Evolutionary conservation across 1,140 invertebrate genomes (phyloP), one percentile per base, ranked within the genome.

Genomic region (Pinna nobilis): DNA sequence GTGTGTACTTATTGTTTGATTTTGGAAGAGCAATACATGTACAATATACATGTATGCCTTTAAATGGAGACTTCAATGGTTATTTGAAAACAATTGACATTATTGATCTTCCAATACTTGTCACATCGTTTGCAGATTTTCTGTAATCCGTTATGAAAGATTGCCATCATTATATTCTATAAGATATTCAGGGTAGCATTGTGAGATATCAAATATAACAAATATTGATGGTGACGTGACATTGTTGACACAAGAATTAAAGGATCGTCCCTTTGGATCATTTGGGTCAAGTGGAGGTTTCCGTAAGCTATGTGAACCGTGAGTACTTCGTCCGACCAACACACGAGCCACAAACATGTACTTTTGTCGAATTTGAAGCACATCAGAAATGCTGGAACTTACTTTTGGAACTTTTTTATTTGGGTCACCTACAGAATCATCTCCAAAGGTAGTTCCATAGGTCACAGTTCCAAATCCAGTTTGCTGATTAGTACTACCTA

Each of bases 131-230:
- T n/a, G n/a, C n/a, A n/a, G n/a, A n/a, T n/a, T n/a, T n/a, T n/a
- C n/a, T n/a, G n/a, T n/a, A n/a, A n/a, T n/a, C n/a, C n/a, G n/a
- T n/a, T n/a, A n/a, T n/a, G n/a, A n/a, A n/a, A n/a, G n/a, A n/a
- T n/a, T n/a, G n/a, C n/a, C n/a, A n/a, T n/a, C 39, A 11, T 53
- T 28, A 63, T 84, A 84, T 51, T 84, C 79, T 28, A 86, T 73
- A 1, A 86, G 35, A 49, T 84, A 86, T 69, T 84, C 81, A 0
- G 84, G 84, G 37, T 86, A 86, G 5, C 78, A 78, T 50, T 86
- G 84, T 18, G 74, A 47, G 60, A 57, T 75, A 50, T 86, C 84
- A 80, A 84, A 84, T 47, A 84, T 80, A 5, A 86, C 84, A 76
- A 78, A 84, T 25, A 86, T 80, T 18, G 77, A 70, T 2, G 84